Evolutionary conservation across 2,888 invertebrate genomes (phyloP).

Genomic region (Pemphredon lugubris): DNA sequence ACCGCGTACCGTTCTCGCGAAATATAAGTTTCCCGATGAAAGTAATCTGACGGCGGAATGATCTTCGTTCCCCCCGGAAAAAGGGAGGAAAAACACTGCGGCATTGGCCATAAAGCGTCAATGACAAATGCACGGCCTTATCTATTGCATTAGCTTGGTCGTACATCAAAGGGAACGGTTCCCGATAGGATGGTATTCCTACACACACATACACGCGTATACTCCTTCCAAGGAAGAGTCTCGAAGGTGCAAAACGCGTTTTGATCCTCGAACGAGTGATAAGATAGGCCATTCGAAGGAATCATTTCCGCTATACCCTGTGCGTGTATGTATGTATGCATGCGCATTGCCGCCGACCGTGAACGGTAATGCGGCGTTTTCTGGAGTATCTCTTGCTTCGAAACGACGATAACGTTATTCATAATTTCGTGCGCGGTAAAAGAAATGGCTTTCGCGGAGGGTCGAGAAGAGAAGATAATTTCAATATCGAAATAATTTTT

Average conservation of each 20-base stretch:
- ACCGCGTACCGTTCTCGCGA: too few species aligned
- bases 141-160: slow-evolving; percentile 49
- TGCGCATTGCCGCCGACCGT: too few species aligned
- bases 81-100: slow-evolving; percentile 22
- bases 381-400: too few species aligned
- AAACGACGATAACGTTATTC: not conserved
- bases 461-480: too few species aligned
- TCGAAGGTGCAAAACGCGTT: slow-evolving; percentile 15
- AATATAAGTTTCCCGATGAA: not conserved
- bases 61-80: slow-evolving; percentile 22
- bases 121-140: slow-evolving; percentile 56
- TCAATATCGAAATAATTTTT: too few species aligned
- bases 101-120: slow-evolving; percentile 46
- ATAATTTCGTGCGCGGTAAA: too few species aligned
- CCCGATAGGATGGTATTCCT: slow-evolving; percentile 43
- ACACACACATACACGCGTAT: slow-evolving; percentile 26
- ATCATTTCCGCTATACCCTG: not conserved
- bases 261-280: not conserved
- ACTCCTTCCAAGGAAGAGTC: slow-evolving; percentile 33
- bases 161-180: slow-evolving; percentile 48
- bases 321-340: too few species aligned
- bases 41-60: slow-evolving; percentile 24
- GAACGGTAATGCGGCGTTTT: too few species aligned
- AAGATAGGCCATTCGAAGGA: not conserved
- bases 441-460: too few species aligned